Percentiles rank a stretch among this genome's conserved stretches.
Conservation (phyloP, 1,140 invertebrate genomes). For the Caenorhabditis inopinata region DNA sequence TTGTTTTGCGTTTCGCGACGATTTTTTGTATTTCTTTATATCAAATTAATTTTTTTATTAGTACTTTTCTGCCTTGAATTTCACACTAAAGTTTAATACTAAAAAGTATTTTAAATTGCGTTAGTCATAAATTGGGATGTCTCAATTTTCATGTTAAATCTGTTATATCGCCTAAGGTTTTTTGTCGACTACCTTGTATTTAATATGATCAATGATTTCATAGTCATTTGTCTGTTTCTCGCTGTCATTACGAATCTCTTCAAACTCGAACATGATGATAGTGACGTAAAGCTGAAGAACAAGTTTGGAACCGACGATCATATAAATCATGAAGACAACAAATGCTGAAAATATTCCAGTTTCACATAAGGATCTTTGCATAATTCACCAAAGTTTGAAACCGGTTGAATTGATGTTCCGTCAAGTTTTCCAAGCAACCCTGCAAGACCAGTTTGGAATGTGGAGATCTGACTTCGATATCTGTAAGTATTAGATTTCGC, state of each 20-base stretch:
- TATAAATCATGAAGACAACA: constrained; percentile 70
- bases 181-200: constrained; percentile 48
- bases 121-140: no score
- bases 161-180: no score
- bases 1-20: no score
- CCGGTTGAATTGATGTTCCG: constrained; percentile 68
- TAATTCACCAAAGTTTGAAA: constrained; percentile 61
- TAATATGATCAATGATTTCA: constrained; percentile 47
- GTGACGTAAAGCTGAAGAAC: constrained; percentile 72
- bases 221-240: constrained; percentile 51
- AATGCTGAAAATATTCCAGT: constrained; percentile 66
- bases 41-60: no score
- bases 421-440: constrained; percentile 72
- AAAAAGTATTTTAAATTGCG: no score
- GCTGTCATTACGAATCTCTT: constrained; percentile 50
- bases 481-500: constrained; percentile 38
- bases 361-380: neutral
- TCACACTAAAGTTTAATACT: no score
- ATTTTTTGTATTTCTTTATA: no score
- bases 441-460: constrained; percentile 69
- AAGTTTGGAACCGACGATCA: constrained; percentile 70
- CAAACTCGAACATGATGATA: constrained; percentile 71
- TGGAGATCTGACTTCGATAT: constrained; percentile 69
- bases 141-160: no score
- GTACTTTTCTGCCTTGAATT: no score